Base-by-base conservation (phyloP, 2,888 invertebrate species). In the Hecatera dysodea region DNA sequence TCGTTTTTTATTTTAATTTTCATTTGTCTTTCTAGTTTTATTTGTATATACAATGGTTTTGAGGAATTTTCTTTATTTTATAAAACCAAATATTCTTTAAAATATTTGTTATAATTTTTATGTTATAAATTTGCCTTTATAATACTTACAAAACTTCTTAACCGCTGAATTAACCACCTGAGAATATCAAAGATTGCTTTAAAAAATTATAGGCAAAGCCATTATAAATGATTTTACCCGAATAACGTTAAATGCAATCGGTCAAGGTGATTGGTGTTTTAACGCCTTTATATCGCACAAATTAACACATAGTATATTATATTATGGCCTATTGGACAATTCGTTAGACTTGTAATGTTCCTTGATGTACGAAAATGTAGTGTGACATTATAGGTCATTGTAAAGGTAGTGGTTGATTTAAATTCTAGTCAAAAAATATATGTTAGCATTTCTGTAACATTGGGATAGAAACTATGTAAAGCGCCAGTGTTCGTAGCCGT, bases 381-480 rank as follows among this genome's bases (percentile, higher is more conserved):
- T 50, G 19, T 55, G 56, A 53, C 48, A 48, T 6, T 63, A n/a
- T 55, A 66, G 33, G 64, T 67, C 57, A 50, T 48, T 29, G 29
- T 36, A 17, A n/a, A n/a, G n/a, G n/a, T 64, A 67, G 80, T 56
- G 52, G 62, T 71, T 48, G 11, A 73, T 60, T 56, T 59, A 57
- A 74, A 70, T 74, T 80, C 82, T 80, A 82, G 80, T 80, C 82
- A 79, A 79, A 69, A 70, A 74, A 68, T 81, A 71, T 19, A 46
- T 75, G 44, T 74, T 70, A 73, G 74, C 50, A 44, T 70, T 74
- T 75, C 65, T 71, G 36, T 67, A 42, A 56, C 29, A 33, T 61
- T 44, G 44, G 33, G 39, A 70, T 70, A 69, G 11, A 60, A 63
- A 55, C 9, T 44, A 24, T 66, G 42, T 5, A 50, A 17, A 50